phyloP scores from a whole-genome alignment of 1,140 invertebrate genomes.

The Harlomillsia oculata region DNA sequence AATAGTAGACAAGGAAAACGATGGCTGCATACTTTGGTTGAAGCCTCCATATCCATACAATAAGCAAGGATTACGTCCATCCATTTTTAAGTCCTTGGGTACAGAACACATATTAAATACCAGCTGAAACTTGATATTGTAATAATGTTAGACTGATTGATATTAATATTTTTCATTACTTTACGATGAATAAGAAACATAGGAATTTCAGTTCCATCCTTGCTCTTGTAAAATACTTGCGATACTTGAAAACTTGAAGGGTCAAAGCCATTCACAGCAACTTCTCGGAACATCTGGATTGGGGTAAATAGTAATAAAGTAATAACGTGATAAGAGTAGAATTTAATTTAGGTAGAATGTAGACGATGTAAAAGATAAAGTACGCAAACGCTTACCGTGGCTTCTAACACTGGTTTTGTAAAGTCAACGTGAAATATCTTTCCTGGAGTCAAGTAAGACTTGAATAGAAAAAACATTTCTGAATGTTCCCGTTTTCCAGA shows the following conservation, averaged over 20 bases:
- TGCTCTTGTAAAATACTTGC: neutral
- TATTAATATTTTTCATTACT: slow-evolving; percentile 41
- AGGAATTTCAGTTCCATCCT: neutral
- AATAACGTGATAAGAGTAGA: neutral
- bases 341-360: neutral
- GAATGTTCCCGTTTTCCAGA: slow-evolving; percentile 65
- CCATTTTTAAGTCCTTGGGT: slow-evolving; percentile 48
- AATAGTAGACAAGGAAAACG: slow-evolving; percentile 66
- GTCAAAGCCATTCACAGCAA: neutral
- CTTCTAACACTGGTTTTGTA: slow-evolving; percentile 53
- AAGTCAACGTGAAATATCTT: slow-evolving; percentile 82
- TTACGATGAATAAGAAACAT: slow-evolving; percentile 42
- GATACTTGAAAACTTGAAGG: neutral
- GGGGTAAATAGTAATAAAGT: slow-evolving; percentile 49
- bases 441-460: slow-evolving; percentile 88
- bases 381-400: slow-evolving; percentile 42
- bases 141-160: neutral
- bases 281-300: slow-evolving; percentile 40
- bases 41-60: slow-evolving; percentile 98
- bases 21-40: slow-evolving; percentile 79
- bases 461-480: slow-evolving; percentile 88
- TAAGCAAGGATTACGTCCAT: slow-evolving; percentile 61
- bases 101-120: slow-evolving; percentile 35
- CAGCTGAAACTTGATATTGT: neutral
- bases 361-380: neutral